Evolutionary conservation across 2,113 vertebrate genomes (phyloP).

Genomic region (Echinops telfairi): DNA sequence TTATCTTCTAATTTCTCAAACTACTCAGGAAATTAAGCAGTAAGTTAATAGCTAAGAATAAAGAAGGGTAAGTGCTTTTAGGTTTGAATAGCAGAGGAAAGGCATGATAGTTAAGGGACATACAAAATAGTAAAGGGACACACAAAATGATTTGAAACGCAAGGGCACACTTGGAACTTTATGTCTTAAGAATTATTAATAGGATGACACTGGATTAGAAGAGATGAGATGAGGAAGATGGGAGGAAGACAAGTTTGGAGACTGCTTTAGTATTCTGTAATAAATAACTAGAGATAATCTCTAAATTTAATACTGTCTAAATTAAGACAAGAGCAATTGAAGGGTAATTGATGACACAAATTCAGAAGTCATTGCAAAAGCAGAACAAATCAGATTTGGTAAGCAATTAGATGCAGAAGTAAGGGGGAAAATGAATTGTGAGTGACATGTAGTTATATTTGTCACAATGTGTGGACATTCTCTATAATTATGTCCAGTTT

Average conservation of each 20-base stretch:
- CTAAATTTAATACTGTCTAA: background rate
- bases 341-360: slow-evolving; percentile 2
- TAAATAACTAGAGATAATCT: slow-evolving; percentile 1
- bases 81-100: background rate
- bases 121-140: background rate
- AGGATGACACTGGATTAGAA: background rate
- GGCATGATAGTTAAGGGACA: too few relatives aligned
- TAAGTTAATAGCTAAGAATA: slow-evolving; percentile 18
- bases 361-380: background rate
- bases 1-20: background rate
- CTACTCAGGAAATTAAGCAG: slow-evolving; percentile 25
- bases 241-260: background rate
- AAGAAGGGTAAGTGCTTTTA: background rate
- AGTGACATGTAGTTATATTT: too few relatives aligned
- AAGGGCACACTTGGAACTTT: background rate
- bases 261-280: background rate
- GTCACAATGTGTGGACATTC: too few relatives aligned
- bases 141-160: slow-evolving; percentile 11
- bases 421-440: background rate
- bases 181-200: slow-evolving; percentile 31
- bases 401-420: background rate
- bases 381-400: background rate
- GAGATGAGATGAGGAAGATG: background rate
- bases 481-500: too few relatives aligned
- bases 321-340: background rate